Conservation (phyloP, 2,113 vertebrate genomes). For the Reinhardtius hippoglossoides region DNA sequence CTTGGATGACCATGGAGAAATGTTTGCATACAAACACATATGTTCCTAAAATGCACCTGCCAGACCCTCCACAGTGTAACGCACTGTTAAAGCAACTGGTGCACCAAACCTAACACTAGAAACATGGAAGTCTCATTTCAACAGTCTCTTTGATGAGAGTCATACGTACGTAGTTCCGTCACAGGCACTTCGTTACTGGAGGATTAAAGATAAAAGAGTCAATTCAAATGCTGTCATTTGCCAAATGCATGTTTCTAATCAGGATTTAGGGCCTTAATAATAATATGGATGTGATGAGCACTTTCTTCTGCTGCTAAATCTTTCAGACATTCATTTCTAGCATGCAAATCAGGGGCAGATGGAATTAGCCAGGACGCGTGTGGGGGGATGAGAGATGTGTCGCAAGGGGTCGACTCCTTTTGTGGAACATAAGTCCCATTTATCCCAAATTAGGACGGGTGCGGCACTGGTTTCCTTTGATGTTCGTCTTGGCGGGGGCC, state of each 20-base stretch:
- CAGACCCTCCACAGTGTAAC: no score
- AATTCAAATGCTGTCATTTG: conserved; percentile 68
- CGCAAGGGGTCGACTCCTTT: conserved; percentile 73
- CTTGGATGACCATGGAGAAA: neutral
- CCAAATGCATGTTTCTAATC: conserved; percentile 73
- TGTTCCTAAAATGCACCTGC: no score
- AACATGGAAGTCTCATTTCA: neutral
- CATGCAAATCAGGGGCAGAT: conserved; percentile 78
- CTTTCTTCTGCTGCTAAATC: conserved; percentile 65
- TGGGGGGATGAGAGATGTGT: conserved; percentile 66
- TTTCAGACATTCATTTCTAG: conserved; percentile 65
- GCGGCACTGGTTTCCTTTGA: conserved; percentile 76
- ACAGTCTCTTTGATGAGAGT: conserved; percentile 14
- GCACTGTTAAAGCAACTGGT: neutral
- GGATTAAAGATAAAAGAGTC: conserved; percentile 76
- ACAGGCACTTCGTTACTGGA: conserved; percentile 31
- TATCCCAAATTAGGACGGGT: conserved; percentile 80
- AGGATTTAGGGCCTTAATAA: conserved; percentile 70
- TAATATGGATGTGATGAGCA: conserved; percentile 64
- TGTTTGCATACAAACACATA: neutral
- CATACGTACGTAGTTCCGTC: conserved; percentile 8
- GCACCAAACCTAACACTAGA: neutral
- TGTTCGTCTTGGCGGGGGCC: conserved; percentile 65
- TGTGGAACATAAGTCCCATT: conserved; percentile 82
- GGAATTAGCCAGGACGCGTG: conserved; percentile 71